phyloP scores from a whole-genome alignment of 2,888 invertebrate species.

The Creontiades dilutus region DNA sequence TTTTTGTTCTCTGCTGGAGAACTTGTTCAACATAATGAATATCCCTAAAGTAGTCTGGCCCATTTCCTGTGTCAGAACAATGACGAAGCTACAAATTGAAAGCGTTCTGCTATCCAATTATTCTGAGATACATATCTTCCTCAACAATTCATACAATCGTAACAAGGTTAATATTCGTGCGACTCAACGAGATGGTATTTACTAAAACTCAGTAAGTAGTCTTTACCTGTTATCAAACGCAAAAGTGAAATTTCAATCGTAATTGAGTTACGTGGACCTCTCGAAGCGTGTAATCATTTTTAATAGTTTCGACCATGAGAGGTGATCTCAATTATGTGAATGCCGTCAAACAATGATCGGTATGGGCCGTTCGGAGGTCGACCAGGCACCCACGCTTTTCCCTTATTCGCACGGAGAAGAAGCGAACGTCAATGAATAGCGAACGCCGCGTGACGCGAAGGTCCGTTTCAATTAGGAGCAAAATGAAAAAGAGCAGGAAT shows the following conservation, averaged over 20 bases:
- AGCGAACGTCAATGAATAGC: background rate
- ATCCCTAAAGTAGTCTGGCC: too few species aligned
- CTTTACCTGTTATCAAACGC: too few species aligned
- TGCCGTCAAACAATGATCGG: background rate
- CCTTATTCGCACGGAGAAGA: background rate
- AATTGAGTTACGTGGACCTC: background rate
- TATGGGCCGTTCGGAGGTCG: background rate
- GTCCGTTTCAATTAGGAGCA: background rate
- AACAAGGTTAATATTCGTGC: too few species aligned
- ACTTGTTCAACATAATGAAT: too few species aligned
- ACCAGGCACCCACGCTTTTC: background rate
- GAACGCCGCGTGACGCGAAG: background rate
- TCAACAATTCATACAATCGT: too few species aligned
- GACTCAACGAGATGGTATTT: too few species aligned
- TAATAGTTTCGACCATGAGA: background rate
- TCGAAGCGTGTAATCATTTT: background rate
- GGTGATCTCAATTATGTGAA: background rate
- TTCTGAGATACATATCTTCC: too few species aligned
- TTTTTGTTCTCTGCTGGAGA: too few species aligned
- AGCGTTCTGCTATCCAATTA: too few species aligned
- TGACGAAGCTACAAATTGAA: too few species aligned
- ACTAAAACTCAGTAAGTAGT: too few species aligned
- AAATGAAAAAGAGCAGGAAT: background rate
- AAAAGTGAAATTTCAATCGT: background rate
- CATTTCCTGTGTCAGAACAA: too few species aligned